These are phyloP conservation scores for Tyto alba DNA, from an alignment of 2,113 vertebrate species.

Conservation along the genomic window DNA sequence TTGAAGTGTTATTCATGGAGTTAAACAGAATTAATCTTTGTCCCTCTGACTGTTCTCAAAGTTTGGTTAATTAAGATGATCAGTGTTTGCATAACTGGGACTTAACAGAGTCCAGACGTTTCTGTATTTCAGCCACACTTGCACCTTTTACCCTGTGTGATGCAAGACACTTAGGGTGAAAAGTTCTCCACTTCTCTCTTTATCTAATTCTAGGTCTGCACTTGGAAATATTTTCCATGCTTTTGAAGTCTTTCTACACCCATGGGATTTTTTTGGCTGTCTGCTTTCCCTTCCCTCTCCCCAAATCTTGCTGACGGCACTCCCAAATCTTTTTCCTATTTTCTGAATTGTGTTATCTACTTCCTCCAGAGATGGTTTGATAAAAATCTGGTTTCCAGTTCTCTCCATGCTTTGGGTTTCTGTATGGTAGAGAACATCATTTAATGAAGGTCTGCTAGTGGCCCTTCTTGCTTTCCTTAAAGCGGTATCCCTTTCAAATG, in stretches of 20 bases:
- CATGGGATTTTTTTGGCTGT: not conserved
- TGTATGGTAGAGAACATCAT: not conserved
- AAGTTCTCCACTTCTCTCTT: constrained; percentile 5
- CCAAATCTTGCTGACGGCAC: constrained; percentile 34
- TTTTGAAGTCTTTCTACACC: not conserved
- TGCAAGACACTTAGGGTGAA: constrained; percentile 12
- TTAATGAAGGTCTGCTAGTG: not conserved
- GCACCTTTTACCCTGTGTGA: not conserved
- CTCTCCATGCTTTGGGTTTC: not conserved
- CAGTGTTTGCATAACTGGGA: not conserved
- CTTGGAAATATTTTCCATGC: constrained; percentile 2
- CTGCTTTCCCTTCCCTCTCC: constrained; percentile 40
- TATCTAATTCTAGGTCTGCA: not conserved
- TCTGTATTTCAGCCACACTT: constrained; percentile 14
- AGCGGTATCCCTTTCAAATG: not conserved
- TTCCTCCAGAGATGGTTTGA: constrained; percentile 53
- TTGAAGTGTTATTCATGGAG: not conserved
- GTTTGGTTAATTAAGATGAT: not conserved
- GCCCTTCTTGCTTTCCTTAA: not conserved
- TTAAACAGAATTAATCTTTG: constrained; percentile 1
- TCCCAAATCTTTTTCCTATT: constrained; percentile 41
- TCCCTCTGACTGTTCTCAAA: not conserved
- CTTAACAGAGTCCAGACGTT: constrained; percentile 29
- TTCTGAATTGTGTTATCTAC: constrained; percentile 50
- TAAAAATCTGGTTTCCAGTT: constrained; percentile 54